phyloP scores from a whole-genome alignment of 1,140 invertebrate species.

The Scaptodrosophila lebanonensis region DNA sequence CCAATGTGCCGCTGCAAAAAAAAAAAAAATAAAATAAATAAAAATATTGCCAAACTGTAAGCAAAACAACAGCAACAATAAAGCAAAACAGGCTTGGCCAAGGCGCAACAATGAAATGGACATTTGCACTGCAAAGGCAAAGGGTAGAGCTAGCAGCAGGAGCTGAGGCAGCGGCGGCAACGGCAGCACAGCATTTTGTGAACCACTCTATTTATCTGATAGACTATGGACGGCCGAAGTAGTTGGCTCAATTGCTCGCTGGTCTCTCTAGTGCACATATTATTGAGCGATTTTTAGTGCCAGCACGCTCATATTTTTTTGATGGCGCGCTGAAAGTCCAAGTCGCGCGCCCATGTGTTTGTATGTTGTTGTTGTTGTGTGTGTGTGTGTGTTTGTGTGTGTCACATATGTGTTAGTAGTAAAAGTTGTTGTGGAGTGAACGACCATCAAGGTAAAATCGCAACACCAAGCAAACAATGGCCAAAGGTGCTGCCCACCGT shows the following conservation, averaged over 20 bases:
- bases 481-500: slow-evolving; percentile 50
- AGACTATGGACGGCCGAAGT: slow-evolving; percentile 52
- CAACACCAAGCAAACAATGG: slow-evolving; percentile 56
- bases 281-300: slow-evolving; percentile 73
- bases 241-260: slow-evolving; percentile 72
- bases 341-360: slow-evolving; percentile 3
- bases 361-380: slow-evolving; percentile 1
- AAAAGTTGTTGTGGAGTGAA: slow-evolving; percentile 71
- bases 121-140: slow-evolving; percentile 29
- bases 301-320: slow-evolving; percentile 68
- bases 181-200: slow-evolving; percentile 66
- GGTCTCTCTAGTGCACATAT: slow-evolving; percentile 65
- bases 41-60: slow-evolving; percentile 66
- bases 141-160: slow-evolving; percentile 3
- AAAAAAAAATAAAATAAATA: slow-evolving; percentile 37
- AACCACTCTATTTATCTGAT: slow-evolving; percentile 76
- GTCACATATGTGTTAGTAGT: slow-evolving; percentile 67
- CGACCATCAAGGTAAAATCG: slow-evolving; percentile 72
- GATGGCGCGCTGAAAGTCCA: slow-evolving; percentile 71
- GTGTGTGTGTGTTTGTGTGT: slow-evolving; percentile 1
- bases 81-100: slow-evolving; percentile 67
- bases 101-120: slow-evolving; percentile 60
- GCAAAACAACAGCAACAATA: slow-evolving; percentile 51
- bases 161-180: slow-evolving; percentile 33
- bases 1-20: slow-evolving; percentile 28